Base-by-base conservation (phyloP, 2,888 invertebrate genomes). In the Noctua janthe region DNA sequence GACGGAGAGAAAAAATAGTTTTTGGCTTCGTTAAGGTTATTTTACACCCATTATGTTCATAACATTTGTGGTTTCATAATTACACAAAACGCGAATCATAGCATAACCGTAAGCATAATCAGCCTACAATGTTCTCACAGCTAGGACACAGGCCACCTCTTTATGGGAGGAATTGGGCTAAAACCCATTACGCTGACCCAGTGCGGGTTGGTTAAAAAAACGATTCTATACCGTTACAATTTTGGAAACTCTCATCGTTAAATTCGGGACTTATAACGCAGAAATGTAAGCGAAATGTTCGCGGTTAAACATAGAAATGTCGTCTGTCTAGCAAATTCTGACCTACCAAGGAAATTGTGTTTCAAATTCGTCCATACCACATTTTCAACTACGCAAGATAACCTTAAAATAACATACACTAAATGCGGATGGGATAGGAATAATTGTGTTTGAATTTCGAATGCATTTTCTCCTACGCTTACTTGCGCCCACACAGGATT, bases 401-500 rank as follows among this genome's bases (percentile, higher is more conserved):
- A 76, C 10, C 56, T 74, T 74, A 69, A 82, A 82, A 81, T 54
- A 69, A 69, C 59, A 59, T 17, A n/a, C 43, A n/a, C 7, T 17
- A 66, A 81, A 7, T 43, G 43, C 39, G 39, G 39, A 47, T 69
- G 7, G 51, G 62, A 47, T 8, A n/a, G 13, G 20, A 69, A 82
- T 71, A 64, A 73, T 84, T 81, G 17, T n/a, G 64, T 47, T 66
- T 51, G 49, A 64, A 71, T 67, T 66, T 80, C 39, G 56, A 56
- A 15, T 29, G n/a, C 51, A 67, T 54, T 69, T 72, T 51, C 62
- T 11, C 49, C 15, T 35, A 51, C 15, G 17, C 39, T 7, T 71
- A 56, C 43, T 29, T 59, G 49, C n/a, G 13, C 72, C 17, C 49
- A 72, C 78, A 64, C 29, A 39, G 64, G 15, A 64, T 71, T 67